A percentile compares a stretch with the other conserved stretches of the same genome.
Conservation (phyloP, 2,888 invertebrate species). For the Listrodromus nycthemerus region DNA sequence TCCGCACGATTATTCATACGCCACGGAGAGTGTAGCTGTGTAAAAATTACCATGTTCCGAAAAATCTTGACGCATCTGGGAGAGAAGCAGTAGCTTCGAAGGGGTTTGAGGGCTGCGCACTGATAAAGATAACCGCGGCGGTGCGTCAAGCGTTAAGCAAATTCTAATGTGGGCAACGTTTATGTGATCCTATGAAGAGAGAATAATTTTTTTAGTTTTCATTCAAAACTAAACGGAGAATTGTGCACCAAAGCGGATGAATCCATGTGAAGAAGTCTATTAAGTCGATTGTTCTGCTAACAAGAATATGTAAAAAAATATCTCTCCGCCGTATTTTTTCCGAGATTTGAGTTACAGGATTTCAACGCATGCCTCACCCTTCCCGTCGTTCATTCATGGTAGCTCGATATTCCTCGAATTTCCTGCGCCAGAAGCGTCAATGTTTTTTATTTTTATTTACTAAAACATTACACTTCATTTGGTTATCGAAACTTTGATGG, state of each 20-base stretch:
- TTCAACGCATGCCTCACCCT: neutral
- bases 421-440: neutral
- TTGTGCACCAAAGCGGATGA: too few relatives aligned
- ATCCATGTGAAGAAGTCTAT: neutral
- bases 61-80: neutral
- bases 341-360: neutral
- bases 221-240: neutral
- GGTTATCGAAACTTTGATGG: constrained; percentile 57
- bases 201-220: neutral
- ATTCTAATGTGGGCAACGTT: neutral
- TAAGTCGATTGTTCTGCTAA: neutral
- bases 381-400: neutral
- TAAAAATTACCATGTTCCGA: neutral
- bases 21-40: neutral
- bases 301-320: neutral
- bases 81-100: neutral
- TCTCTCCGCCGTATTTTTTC: neutral
- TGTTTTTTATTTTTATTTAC: neutral
- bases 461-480: constrained; percentile 36
- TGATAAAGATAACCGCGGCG: neutral
- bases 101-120: neutral
- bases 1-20: neutral
- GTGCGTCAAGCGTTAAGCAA: neutral
- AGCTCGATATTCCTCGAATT: constrained; percentile 29
- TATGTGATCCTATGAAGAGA: neutral